These are phyloP conservation scores for Pseudoips prasinana DNA, from an alignment of 2,888 invertebrate species.

Conservation along the genomic window DNA sequence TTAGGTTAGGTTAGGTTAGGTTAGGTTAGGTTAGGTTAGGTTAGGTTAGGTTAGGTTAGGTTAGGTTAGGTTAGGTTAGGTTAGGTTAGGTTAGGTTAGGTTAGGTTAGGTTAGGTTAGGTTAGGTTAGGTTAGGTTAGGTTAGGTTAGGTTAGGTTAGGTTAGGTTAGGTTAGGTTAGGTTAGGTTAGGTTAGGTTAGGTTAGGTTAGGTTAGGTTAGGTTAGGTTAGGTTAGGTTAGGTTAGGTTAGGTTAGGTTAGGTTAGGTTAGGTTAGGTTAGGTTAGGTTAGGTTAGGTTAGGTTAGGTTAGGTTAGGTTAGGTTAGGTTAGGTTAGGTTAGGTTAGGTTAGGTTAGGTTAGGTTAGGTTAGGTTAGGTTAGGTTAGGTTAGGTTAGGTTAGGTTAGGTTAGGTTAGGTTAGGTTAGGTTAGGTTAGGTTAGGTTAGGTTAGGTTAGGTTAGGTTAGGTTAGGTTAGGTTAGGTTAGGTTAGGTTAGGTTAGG, in stretches of 20 bases:
- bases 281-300: constrained; percentile 10
- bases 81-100: constrained; percentile 15
- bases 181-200: constrained; percentile 11
- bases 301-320: constrained; percentile 10
- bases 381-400: constrained; percentile 8
- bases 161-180: constrained; percentile 12
- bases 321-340: constrained; percentile 9
- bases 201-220: constrained; percentile 11
- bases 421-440: constrained; percentile 7
- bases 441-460: constrained; percentile 9
- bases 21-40: constrained; percentile 10
- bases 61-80: constrained; percentile 13
- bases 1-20: constrained; percentile 9
- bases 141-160: constrained; percentile 12
- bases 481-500: constrained; percentile 9
- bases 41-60: constrained; percentile 17
- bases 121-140: constrained; percentile 5
- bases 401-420: constrained; percentile 5
- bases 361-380: constrained; percentile 10
- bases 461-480: constrained; percentile 8
- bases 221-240: constrained; percentile 10
- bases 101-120: constrained; percentile 4
- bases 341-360: constrained; percentile 10
- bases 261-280: constrained; percentile 2
- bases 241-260: constrained; percentile 6